Evolutionary conservation across 2,888 invertebrate species (phyloP), one percentile per base, ranked within the genome.

Genomic region (Caenorhabditis japonica): DNA sequence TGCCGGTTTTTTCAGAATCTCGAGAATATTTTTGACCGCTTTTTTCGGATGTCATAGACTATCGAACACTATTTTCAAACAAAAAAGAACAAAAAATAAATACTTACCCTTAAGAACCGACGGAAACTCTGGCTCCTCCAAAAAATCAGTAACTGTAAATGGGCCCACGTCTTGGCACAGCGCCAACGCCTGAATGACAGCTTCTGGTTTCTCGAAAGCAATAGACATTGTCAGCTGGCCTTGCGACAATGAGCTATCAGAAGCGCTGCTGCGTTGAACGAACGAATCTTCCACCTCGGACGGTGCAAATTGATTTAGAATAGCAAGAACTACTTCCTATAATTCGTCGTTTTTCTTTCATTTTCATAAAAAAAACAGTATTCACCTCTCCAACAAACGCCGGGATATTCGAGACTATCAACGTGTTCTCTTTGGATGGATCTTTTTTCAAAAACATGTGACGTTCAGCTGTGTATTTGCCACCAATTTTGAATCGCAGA

Each of bases 351-450:
- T 15, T 33, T n/a, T 44, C n/a, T n/a, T n/a, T n/a, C n/a, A n/a
- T 25, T 4, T 1, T 21, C 15, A 25, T 7, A 1, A 13, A 39
- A 46, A 23, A 33, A 38, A 52, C n/a, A 36, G 8, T n/a, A 47
- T 58, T 41, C 25, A 77, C 77, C 30, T 74, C 69, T 49, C 70
- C 66, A 1, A 77, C 27, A 49, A 68, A 75, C 0, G 77, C 49
- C 4, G 77, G 77, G 66, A 77, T 60, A 43, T 77, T 77, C 4
- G 72, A 53, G 3, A 77, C 66, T 34, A 77, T 73, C 13, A 77
- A 13, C 0, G 75, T 60, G 19, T 52, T 62, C 8, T 64, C 64
- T 4, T 60, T 71, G 8, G 75, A 69, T 7, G 68, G 46, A 49
- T 73, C 71, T 39, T 62, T 72, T 46, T 77, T 77, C 13, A 73